Evolutionary conservation across 2,113 vertebrate genomes (phyloP).

Genomic region (Elanus axillaris): DNA sequence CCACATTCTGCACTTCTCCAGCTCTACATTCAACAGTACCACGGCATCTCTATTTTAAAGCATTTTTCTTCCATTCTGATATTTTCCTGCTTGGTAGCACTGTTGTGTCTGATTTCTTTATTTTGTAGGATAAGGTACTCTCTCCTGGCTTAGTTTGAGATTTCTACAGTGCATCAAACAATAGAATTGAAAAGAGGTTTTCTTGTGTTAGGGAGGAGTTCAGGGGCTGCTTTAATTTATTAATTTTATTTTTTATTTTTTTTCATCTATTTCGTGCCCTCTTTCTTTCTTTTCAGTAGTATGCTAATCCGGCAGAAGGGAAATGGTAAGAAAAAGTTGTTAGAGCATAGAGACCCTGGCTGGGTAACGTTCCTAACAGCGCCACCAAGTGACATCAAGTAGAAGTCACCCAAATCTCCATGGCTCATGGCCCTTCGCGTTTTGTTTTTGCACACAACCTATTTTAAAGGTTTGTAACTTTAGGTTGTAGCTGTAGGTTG

Average conservation of each 20-base stretch:
- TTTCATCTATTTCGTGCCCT: neutral
- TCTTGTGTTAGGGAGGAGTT: neutral
- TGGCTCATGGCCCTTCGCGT: rapidly evolving
- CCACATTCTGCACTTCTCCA: neutral
- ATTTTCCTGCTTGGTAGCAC: neutral
- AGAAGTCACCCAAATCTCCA: neutral
- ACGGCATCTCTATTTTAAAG: neutral
- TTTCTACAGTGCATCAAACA: neutral
- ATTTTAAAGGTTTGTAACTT: neutral
- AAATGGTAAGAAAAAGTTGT: neutral
- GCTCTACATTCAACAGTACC: neutral
- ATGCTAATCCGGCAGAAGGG: neutral
- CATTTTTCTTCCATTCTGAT: neutral
- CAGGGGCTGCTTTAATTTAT: neutral
- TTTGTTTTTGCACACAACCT: neutral
- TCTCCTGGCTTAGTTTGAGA: neutral
- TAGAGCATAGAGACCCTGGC: rapidly evolving
- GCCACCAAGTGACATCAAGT: neutral
- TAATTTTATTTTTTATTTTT: neutral
- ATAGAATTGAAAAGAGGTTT: neutral
- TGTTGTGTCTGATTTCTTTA: neutral
- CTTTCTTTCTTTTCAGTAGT: neutral
- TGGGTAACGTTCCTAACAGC: neutral
- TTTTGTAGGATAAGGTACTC: neutral
- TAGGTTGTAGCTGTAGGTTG: too few relatives aligned